These are phyloP conservation scores for Condylostylus longicornis DNA, from an alignment of 1,140 invertebrate species.

Conservation along the genomic window DNA sequence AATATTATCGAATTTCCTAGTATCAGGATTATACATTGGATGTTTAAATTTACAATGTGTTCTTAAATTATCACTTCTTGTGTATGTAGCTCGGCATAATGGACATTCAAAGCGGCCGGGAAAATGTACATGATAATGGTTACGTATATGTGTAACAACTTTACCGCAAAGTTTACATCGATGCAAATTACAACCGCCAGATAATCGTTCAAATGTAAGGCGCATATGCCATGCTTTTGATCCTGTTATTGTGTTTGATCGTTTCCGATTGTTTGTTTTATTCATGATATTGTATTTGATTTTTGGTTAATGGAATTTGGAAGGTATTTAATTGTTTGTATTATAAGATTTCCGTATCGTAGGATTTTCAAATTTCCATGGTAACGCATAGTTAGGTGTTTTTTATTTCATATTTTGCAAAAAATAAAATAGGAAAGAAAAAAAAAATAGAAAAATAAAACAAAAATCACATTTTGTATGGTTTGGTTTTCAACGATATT, in stretches of 20 bases:
- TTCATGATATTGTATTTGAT: too few relatives aligned
- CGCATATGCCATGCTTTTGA: conserved; percentile 83
- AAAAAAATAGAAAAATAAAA: too few relatives aligned
- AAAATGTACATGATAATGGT: conserved; percentile 81
- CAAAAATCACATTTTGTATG: too few relatives aligned
- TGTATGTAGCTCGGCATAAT: conserved; percentile 71
- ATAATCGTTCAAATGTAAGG: conserved; percentile 75
- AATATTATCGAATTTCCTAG: conserved; percentile 60
- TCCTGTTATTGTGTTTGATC: conserved; percentile 51
- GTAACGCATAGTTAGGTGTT: too few relatives aligned
- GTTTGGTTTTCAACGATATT: too few relatives aligned
- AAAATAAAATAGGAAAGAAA: too few relatives aligned
- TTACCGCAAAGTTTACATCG: conserved; percentile 81
- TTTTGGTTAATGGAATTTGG: too few relatives aligned
- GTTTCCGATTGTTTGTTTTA: conserved; percentile 1
- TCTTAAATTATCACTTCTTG: conserved; percentile 72
- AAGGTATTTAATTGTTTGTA: too few relatives aligned
- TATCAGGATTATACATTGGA: conserved; percentile 60
- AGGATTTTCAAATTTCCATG: too few relatives aligned
- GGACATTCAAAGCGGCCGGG: conserved; percentile 75
- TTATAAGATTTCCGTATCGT: too few relatives aligned
- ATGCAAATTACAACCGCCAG: conserved; percentile 74
- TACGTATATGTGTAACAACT: conserved; percentile 79
- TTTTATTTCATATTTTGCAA: too few relatives aligned
- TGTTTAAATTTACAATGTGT: conserved; percentile 81